Conservation (phyloP, 2,113 vertebrate species). For the Campylomormyrus tamandua region DNA sequence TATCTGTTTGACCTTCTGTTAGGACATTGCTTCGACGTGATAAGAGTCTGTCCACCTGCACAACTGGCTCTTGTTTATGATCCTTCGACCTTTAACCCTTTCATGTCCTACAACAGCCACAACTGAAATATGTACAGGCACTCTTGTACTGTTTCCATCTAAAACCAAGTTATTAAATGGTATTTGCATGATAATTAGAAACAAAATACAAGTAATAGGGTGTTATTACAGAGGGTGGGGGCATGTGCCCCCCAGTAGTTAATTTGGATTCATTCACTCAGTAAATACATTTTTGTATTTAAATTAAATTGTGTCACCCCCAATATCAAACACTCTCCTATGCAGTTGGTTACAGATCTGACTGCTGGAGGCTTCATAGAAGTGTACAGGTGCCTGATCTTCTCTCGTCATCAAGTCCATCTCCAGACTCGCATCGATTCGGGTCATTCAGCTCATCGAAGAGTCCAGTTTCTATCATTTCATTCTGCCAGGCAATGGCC, state of each 20-base stretch:
- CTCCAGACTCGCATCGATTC: slow-evolving; percentile 57
- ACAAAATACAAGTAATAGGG: not conserved
- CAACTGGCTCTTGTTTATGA: not conserved
- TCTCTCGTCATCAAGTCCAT: slow-evolving; percentile 50
- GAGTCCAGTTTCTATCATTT: slow-evolving; percentile 81
- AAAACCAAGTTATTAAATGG: not conserved
- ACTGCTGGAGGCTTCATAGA: slow-evolving; percentile 54
- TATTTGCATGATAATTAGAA: not conserved
- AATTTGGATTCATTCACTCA: not conserved
- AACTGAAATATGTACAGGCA: not conserved
- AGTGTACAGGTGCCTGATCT: slow-evolving; percentile 79
- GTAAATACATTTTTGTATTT: not conserved
- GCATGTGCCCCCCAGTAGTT: not conserved
- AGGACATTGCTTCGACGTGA: not conserved
- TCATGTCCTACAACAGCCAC: not conserved
- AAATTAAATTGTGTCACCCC: not conserved
- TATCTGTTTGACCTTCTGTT: not conserved
- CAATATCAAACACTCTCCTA: not conserved
- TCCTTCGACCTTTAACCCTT: not conserved
- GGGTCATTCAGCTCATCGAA: slow-evolving; percentile 84
- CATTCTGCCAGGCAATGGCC: slow-evolving; percentile 76
- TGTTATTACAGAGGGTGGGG: not conserved
- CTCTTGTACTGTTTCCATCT: not conserved
- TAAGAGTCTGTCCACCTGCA: not conserved
- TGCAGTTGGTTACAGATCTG: not conserved